Base-by-base conservation (phyloP, 2,113 vertebrate genomes). In the Bufo gargarizans region DNA sequence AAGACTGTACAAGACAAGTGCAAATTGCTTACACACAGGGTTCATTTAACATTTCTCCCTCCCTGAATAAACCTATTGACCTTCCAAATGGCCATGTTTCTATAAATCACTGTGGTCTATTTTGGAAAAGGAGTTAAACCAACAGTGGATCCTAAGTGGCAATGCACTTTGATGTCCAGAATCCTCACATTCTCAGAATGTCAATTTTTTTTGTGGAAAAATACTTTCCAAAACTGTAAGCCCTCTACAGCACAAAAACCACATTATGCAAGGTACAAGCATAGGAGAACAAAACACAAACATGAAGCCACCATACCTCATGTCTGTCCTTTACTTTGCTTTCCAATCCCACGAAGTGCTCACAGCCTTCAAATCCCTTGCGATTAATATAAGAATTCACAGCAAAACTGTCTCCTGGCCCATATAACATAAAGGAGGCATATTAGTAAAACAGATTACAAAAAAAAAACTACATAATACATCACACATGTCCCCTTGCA, bases 321-420 rank as follows among this genome's bases (percentile, higher is more conserved):
- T 72, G 22, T 45, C 69, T 13, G 33, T 72, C 33, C 33, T 72
- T 72, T 43, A 72, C 43, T 33, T 72, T 72, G 69, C 69, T 72
- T 72, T 72, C 69, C 69, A 72, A 45, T 72, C 69, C 69, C n/a
- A 43, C 4, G 6, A 72, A 72, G 4, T 33, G 69, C 9, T 72
- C 69, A 45, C 69, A 72, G 69, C 69, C 69, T 14, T 72, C 69
- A 72, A 45, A 72, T 43, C 69, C 69, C 69, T 72, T 72, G 69
- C 69, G 22, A 72, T 72, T 72, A 45, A 43, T 72, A 45, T 72
- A 72, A 43, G 69, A 33, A 72, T 72, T 72, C 69, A 16, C 69
- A 12, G 45, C 69, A 72, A 72, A 72, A 72, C 69, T 72, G 69
- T 72, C 69, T 72, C 69, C 69, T 72, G 69, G 12, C 43, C 11